Evolutionary conservation across 2,797 vertebrate species (phyloP).

Genomic region (Acipenser ruthenus): DNA sequence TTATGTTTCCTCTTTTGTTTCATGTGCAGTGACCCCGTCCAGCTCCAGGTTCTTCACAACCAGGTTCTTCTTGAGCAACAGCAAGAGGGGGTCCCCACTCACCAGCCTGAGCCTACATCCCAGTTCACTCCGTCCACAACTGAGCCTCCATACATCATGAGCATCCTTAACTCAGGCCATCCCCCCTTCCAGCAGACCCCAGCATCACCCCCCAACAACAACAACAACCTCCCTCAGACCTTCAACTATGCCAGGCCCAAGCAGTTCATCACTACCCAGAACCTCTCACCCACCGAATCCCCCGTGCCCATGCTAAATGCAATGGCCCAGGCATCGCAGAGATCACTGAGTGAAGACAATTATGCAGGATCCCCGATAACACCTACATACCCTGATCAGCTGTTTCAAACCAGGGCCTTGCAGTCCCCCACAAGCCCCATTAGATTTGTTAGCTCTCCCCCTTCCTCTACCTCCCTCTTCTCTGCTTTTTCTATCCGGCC

Average conservation of each 20-base stretch:
- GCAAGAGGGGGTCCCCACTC: slow-evolving; percentile 34
- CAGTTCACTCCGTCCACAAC: slow-evolving; percentile 1
- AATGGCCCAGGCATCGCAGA: slow-evolving; percentile 37
- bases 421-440: slow-evolving; percentile 50
- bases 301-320: slow-evolving; percentile 60
- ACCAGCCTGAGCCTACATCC: slow-evolving; percentile 15
- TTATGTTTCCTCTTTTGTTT: slow-evolving; percentile 23
- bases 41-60: slow-evolving; percentile 86
- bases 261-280: slow-evolving; percentile 63
- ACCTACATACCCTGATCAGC: slow-evolving; percentile 26
- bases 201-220: slow-evolving; percentile 4
- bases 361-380: slow-evolving; percentile 30
- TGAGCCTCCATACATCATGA: slow-evolving; percentile 29
- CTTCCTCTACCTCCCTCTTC: slow-evolving; percentile 33
- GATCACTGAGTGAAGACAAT: slow-evolving; percentile 38
- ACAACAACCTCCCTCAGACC: slow-evolving; percentile 23
- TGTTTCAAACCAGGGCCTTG: slow-evolving; percentile 51
- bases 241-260: slow-evolving; percentile 67
- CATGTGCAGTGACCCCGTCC: slow-evolving; percentile 68
- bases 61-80: slow-evolving; percentile 86
- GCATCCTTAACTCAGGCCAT: slow-evolving; percentile 35
- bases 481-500: slow-evolving; percentile 40
- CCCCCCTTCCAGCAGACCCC: slow-evolving; percentile 22
- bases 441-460: slow-evolving; percentile 47
- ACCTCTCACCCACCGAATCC: slow-evolving; percentile 57